These are phyloP conservation scores for Adrianichthys oophorus DNA, from an alignment of 2,797 vertebrate species.

Conservation along the genomic window DNA sequence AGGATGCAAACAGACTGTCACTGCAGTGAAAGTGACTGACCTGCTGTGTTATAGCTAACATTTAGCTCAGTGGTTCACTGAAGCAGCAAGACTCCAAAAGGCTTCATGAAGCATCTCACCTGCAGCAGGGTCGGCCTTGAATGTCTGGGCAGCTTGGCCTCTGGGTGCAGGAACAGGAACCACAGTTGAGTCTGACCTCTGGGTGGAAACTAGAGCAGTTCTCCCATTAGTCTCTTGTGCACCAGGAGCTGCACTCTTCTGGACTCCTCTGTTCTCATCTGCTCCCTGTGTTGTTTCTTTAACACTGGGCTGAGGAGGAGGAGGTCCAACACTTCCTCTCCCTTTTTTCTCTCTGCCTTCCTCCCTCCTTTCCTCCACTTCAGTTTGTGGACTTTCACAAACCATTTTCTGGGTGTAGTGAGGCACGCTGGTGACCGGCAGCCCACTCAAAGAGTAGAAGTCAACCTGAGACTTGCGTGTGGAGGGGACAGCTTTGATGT, in stretches of 20 bases:
- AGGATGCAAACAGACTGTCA: no score
- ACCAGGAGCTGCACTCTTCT: not conserved
- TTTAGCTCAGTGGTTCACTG: not conserved
- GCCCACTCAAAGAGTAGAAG: conserved; percentile 40
- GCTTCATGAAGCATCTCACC: conserved; percentile 31
- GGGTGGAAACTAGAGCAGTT: conserved; percentile 37
- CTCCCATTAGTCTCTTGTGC: conserved; percentile 7
- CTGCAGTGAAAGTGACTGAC: no score
- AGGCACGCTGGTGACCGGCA: conserved; percentile 36
- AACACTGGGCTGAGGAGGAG: not conserved
- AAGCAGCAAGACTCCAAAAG: not conserved
- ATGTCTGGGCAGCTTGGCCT: conserved; percentile 15
- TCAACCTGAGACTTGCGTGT: conserved; percentile 2
- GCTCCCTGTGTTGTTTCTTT: not conserved
- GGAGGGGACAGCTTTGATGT: conserved; percentile 1
- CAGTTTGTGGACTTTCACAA: conserved; percentile 4
- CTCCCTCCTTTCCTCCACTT: conserved; percentile 2
- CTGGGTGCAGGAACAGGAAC: conserved; percentile 46
- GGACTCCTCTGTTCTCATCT: not conserved
- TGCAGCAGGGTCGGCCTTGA: conserved; percentile 9
- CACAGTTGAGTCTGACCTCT: conserved; percentile 1
- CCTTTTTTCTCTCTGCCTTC: conserved; percentile 3
- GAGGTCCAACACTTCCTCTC: conserved; percentile 10
- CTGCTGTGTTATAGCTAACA: no score
- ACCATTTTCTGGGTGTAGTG: conserved; percentile 38